Conservation (phyloP, 2,113 vertebrate genomes). For the Lipophrys pholis region DNA sequence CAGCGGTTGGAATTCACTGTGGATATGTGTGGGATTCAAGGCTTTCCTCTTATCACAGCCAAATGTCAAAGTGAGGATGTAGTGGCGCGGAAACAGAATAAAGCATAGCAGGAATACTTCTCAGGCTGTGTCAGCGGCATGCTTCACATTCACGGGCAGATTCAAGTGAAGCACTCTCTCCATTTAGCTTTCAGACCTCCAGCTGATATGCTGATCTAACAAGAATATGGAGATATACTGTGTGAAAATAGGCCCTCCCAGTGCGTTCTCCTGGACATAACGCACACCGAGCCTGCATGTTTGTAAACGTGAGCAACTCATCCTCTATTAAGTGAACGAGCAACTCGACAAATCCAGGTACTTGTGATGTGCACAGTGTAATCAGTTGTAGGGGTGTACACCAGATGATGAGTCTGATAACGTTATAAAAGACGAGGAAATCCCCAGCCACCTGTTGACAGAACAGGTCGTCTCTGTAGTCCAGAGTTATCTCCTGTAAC, state of each 20-base stretch:
- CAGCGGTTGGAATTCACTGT: conserved; percentile 80
- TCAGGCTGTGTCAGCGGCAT: conserved; percentile 74
- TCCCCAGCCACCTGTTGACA: conserved; percentile 44
- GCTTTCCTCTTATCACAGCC: conserved; percentile 82
- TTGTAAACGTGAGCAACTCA: not conserved
- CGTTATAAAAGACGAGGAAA: conserved; percentile 41
- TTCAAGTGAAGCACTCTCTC: conserved; percentile 50
- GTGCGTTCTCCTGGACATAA: conserved; percentile 12
- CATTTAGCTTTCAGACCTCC: conserved; percentile 41
- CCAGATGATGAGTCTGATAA: conserved; percentile 15
- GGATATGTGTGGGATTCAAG: conserved; percentile 84
- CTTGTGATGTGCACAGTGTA: not conserved
- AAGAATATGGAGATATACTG: conserved; percentile 22
- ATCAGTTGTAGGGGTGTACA: conserved; percentile 13
- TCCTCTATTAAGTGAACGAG: not conserved
- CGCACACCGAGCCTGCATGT: not conserved
- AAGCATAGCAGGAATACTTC: conserved; percentile 81
- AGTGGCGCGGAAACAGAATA: conserved; percentile 78
- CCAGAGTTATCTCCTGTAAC: conserved; percentile 50
- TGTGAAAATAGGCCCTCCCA: conserved; percentile 11
- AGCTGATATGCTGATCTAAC: conserved; percentile 61
- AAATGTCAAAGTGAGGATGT: conserved; percentile 83
- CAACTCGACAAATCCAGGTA: not conserved
- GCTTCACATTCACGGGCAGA: conserved; percentile 67
- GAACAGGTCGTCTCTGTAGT: conserved; percentile 55